Evolutionary conservation across 2,888 invertebrate genomes (phyloP), one percentile per base, ranked within the genome.

Genomic region (Eulithis testata): DNA sequence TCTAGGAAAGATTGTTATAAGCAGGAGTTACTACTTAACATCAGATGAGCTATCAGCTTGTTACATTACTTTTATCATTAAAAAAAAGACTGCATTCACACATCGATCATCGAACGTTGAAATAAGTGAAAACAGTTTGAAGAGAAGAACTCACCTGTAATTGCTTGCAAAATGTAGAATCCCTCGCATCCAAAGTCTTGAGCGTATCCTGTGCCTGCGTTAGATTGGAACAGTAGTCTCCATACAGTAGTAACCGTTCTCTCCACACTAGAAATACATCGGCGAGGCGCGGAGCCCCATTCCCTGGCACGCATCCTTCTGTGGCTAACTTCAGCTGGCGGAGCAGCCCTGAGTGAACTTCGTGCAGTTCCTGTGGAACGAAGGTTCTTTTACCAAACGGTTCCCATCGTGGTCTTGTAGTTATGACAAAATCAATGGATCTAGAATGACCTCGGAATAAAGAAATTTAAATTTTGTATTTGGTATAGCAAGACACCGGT

Each of bases 161-260:
- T 83, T 95, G 95, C 75, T 95, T 95, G 79, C 94, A 95, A 71
- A 97, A 93, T 4, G 87, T 80, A 69, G 95, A 94, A 80, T 95
- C 96, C 68, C 94, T 95, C 37, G 95, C 93, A 76, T 96, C 96
- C 5, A 96, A 83, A 50, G 96, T 95, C 86, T 98, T 97, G 65
- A 99, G 94, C 65, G 95, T 94, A 70, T 96, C 96, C 83, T 98
- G 98, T n/a, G 99, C 98, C 60, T 94, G 94, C 0, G 98, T 97
- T 68, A 99, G 94, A 88, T 98, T 98, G 54, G 99, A 97, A 92
- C 99, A 99, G 89, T 99, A 99, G 82, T 97, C 97, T 11, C 99
- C 99, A 83, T 99, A 99, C 62, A 98, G 95, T 44, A 99, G 94
- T 84, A 99, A 96, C 68, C 96, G 96, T 83, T 98, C 97, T 76